phyloP scores from a whole-genome alignment of 2,797 vertebrate genomes.

The Zalophus californianus region DNA sequence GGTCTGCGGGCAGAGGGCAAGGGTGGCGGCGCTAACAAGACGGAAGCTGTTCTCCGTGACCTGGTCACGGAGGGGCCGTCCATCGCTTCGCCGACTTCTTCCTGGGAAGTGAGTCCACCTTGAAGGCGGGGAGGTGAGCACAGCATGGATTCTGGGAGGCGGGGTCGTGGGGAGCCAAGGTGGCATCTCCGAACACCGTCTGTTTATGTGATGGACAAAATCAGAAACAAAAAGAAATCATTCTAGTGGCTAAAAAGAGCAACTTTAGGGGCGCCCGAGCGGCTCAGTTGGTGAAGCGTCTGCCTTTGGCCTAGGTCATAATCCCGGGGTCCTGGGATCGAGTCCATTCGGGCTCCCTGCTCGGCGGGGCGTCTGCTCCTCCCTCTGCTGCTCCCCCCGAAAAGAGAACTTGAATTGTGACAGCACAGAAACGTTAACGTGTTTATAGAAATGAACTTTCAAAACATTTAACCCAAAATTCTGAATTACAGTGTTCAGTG shows the following conservation, averaged over 20 bases:
- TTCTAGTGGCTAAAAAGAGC: neutral
- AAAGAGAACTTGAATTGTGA: neutral
- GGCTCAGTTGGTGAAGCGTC: too few species aligned
- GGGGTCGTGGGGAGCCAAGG: neutral
- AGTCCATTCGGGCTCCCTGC: too few species aligned
- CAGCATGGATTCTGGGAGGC: neutral
- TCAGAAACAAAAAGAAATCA: neutral
- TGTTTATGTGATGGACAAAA: neutral
- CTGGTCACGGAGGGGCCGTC: neutral
- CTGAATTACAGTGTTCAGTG: too few species aligned
- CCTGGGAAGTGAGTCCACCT: neutral
- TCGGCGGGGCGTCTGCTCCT: too few species aligned
- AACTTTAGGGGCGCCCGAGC: too few species aligned
- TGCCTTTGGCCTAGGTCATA: too few species aligned
- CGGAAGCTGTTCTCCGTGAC: neutral
- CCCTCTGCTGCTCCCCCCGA: too few species aligned
- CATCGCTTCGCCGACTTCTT: neutral
- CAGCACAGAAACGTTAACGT: neutral
- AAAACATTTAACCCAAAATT: neutral
- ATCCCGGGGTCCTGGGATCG: too few species aligned
- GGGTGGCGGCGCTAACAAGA: neutral
- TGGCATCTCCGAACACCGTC: fast-evolving
- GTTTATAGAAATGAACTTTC: neutral
- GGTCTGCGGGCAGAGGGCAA: neutral
- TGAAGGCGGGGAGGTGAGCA: neutral